phyloP scores from a whole-genome alignment of 1,140 invertebrate genomes.

The Steinernema feltiae region DNA sequence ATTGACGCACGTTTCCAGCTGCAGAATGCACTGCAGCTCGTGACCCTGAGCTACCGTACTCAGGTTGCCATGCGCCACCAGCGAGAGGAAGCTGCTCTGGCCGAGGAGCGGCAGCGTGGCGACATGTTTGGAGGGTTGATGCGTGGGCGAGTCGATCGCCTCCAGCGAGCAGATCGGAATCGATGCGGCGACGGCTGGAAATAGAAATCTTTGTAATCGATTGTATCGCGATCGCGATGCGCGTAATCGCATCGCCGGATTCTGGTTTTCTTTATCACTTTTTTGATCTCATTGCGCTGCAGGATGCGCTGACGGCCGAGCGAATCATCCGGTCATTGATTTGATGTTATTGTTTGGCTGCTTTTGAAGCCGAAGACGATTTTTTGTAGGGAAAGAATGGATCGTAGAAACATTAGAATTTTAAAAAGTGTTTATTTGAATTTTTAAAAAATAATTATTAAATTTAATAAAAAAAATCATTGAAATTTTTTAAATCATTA shows the following conservation, averaged over 20 bases:
- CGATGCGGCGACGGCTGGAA: neutral
- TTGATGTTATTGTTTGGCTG: too few relatives aligned
- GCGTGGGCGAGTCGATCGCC: neutral
- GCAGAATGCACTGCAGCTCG: slow-evolving; percentile 1
- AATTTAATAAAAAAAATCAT: too few relatives aligned
- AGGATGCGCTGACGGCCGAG: too few relatives aligned
- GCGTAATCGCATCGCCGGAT: neutral
- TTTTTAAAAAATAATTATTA: too few relatives aligned
- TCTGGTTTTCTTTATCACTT: neutral
- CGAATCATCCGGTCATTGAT: too few relatives aligned
- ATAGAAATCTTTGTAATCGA: neutral
- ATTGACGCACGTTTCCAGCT: slow-evolving; percentile 38
- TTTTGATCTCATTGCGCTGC: too few relatives aligned
- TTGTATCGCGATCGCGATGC: neutral
- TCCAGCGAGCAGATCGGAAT: slow-evolving; percentile 6
- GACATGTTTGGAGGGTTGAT: neutral
- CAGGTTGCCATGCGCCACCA: neutral
- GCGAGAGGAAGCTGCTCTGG: neutral
- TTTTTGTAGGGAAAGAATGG: too few relatives aligned
- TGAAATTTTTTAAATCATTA: too few relatives aligned
- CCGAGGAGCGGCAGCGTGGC: neutral
- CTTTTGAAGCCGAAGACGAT: too few relatives aligned
- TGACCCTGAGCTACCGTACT: neutral
- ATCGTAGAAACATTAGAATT: too few relatives aligned
- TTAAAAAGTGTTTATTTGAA: too few relatives aligned